A percentile compares a stretch with the other conserved stretches of the same genome.
Conservation (phyloP, 2,113 vertebrate genomes). For the Clupea harengus region DNA sequence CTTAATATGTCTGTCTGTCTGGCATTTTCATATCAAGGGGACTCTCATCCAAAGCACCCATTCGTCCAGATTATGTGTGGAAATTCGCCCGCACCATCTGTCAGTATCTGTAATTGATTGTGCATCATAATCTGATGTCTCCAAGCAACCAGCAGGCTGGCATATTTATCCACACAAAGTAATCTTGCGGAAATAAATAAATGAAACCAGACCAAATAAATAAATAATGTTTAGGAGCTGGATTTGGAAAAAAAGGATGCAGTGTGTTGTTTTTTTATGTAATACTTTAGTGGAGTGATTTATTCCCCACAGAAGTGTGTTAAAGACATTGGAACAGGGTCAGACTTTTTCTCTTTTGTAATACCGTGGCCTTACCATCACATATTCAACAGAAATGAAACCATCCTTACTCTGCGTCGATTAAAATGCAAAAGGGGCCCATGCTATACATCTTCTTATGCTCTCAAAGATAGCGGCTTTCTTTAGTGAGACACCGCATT, state of each 20-base stretch:
- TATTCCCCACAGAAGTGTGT: neutral
- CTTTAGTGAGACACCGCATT: neutral
- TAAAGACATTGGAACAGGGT: neutral
- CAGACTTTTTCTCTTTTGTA: neutral
- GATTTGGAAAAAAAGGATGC: neutral
- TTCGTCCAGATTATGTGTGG: conserved; percentile 61
- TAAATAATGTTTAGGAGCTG: conserved; percentile 20
- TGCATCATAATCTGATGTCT: conserved; percentile 43
- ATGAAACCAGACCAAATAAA: neutral
- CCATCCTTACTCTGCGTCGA: neutral
- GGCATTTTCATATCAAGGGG: conserved; percentile 60
- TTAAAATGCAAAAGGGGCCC: neutral
- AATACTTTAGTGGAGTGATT: neutral
- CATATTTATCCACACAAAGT: conserved; percentile 26
- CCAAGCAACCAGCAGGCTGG: conserved; percentile 32
- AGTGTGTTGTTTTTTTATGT: conserved; percentile 17
- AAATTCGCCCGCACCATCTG: conserved; percentile 67
- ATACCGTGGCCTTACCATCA: neutral
- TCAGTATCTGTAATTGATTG: conserved; percentile 66
- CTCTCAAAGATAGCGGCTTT: neutral
- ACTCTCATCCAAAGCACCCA: conserved; percentile 57
- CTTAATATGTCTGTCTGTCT: conserved; percentile 62
- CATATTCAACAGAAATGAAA: neutral
- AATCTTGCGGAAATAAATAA: conserved; percentile 24
- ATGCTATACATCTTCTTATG: neutral